phyloP scores from a whole-genome alignment of 2,888 invertebrate species.

The Zootermopsis nevadensis region DNA sequence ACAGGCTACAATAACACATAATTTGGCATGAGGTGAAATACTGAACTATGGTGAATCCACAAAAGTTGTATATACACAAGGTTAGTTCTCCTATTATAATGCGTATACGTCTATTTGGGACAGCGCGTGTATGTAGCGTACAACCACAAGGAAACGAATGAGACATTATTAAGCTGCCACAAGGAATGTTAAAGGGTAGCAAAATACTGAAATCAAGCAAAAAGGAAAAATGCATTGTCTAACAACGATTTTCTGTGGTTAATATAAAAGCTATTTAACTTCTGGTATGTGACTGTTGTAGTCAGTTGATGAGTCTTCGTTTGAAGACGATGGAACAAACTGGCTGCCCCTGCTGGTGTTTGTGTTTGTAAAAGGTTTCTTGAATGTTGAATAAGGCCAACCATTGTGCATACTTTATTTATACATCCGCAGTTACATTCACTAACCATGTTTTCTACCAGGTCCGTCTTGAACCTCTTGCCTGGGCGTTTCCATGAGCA shows the following conservation, averaged over 20 bases:
- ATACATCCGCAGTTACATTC: conserved; percentile 12
- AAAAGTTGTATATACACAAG: no score
- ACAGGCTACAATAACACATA: no score
- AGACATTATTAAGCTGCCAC: no score
- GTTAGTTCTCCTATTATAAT: no score
- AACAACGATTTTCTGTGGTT: not conserved
- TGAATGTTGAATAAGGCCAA: conserved; percentile 35
- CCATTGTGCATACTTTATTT: conserved; percentile 37
- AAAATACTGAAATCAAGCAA: not conserved
- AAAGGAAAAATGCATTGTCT: not conserved
- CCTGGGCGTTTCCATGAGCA: conserved; percentile 14
- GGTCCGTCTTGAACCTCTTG: conserved; percentile 1
- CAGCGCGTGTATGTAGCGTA: no score
- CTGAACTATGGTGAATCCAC: no score
- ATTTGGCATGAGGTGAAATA: no score
- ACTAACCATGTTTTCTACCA: conserved; percentile 29
- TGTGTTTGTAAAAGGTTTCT: conserved; percentile 8
- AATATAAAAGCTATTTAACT: not conserved
- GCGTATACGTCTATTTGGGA: no score
- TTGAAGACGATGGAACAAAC: not conserved
- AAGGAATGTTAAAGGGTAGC: no score
- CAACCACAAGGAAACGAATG: no score
- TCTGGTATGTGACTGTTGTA: not conserved
- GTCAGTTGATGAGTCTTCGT: not conserved
- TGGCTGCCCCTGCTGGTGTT: not conserved